Conservation (phyloP, 2,113 vertebrate genomes). For the Canis aureus region DNA sequence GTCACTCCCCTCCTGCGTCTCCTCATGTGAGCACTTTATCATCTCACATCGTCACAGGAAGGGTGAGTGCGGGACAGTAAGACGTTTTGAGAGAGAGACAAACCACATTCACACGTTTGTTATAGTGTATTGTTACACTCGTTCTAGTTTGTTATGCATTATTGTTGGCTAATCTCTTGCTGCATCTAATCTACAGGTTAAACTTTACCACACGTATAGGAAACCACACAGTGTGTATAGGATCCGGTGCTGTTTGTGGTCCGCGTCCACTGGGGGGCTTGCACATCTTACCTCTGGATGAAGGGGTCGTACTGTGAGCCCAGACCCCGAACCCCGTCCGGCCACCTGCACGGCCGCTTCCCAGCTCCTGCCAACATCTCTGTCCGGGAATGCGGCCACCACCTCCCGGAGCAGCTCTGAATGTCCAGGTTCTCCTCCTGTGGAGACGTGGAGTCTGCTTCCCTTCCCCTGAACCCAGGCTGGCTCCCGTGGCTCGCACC, state of each 20-base stretch:
- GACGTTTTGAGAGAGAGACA: not conserved
- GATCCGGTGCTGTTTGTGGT: not conserved
- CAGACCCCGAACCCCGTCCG: fast-evolving
- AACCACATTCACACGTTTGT: not conserved
- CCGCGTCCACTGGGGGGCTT: not conserved
- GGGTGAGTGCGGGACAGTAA: not conserved
- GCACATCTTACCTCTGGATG: no score
- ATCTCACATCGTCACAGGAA: not conserved
- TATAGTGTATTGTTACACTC: no score
- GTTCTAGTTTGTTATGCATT: not conserved
- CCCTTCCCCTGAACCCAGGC: not conserved
- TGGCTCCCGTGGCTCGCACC: fast-evolving
- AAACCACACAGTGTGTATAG: not conserved
- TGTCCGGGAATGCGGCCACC: not conserved
- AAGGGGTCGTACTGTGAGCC: not conserved
- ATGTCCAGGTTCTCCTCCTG: not conserved
- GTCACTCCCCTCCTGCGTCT: not conserved
- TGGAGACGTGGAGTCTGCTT: not conserved
- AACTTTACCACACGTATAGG: not conserved
- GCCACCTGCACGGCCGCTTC: fast-evolving
- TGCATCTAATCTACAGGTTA: not conserved
- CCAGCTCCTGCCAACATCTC: fast-evolving
- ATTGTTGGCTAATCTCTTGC: no score
- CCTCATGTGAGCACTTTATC: not conserved
- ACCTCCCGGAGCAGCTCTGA: fast-evolving